Evolutionary conservation across 2,797 vertebrate genomes (phyloP).

Genomic region (Lophotriccus pileatus): DNA sequence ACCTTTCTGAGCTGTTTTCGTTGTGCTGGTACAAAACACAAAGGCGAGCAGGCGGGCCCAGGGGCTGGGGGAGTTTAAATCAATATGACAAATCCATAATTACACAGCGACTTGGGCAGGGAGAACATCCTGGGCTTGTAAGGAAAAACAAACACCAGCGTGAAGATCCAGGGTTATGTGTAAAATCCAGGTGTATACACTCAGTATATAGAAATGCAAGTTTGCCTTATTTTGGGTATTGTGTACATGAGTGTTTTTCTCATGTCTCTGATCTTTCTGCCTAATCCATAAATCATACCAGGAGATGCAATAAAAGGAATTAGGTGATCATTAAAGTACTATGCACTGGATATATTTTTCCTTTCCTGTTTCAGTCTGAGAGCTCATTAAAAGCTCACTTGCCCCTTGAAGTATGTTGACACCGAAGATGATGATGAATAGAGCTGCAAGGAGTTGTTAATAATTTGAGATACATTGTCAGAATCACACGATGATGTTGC

Average conservation of each 20-base stretch:
- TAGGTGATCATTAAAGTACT: slow-evolving; percentile 45
- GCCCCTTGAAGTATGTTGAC: slow-evolving; percentile 56
- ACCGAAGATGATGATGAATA: slow-evolving; percentile 62
- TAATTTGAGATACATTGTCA: slow-evolving; percentile 51
- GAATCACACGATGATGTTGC: not conserved
- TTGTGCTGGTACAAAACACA: slow-evolving; percentile 2
- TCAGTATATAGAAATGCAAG: not conserved
- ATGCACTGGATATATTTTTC: not conserved
- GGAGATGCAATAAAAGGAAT: slow-evolving; percentile 34
- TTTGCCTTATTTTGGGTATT: not conserved
- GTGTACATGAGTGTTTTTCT: not conserved
- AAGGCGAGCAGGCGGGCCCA: not conserved
- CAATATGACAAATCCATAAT: slow-evolving; percentile 59
- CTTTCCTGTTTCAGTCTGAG: slow-evolving; percentile 25
- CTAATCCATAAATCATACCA: slow-evolving; percentile 58
- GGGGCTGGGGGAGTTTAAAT: slow-evolving; percentile 27
- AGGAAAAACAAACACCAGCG: not conserved
- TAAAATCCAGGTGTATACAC: not conserved
- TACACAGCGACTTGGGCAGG: not conserved
- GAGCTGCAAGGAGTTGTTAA: slow-evolving; percentile 34
- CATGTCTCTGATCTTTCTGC: not conserved
- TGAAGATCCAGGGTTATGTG: not conserved
- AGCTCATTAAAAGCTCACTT: slow-evolving; percentile 67
- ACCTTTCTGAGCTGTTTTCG: slow-evolving; percentile 5
- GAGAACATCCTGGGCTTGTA: not conserved